Percentiles rank a stretch among this genome's conserved stretches.
These are phyloP conservation scores for Thunnus maccoyii DNA, from an alignment of 2,113 vertebrate species.

Conservation along the genomic window DNA sequence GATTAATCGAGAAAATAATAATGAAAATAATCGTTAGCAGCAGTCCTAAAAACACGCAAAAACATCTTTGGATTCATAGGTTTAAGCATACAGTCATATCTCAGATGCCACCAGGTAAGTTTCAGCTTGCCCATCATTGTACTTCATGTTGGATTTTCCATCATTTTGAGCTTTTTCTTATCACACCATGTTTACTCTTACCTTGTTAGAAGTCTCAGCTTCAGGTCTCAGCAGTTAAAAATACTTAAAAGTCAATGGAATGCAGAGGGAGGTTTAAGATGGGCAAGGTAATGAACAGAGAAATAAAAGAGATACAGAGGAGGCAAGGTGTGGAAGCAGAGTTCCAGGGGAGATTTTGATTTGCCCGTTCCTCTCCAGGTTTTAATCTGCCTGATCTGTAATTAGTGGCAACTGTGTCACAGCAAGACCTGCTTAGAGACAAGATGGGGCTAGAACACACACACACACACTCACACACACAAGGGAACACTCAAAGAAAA, in stretches of 20 bases:
- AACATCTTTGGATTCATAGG: not conserved
- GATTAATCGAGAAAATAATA: too few relatives aligned
- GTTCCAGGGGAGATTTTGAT: slow-evolving; percentile 70
- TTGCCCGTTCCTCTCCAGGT: slow-evolving; percentile 58
- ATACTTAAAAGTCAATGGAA: slow-evolving; percentile 12
- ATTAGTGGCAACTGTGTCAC: slow-evolving; percentile 65
- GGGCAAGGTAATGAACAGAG: slow-evolving; percentile 8
- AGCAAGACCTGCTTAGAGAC: slow-evolving; percentile 49
- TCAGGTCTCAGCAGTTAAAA: not conserved
- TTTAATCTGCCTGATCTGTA: slow-evolving; percentile 75
- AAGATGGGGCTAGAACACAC: slow-evolving; percentile 1
- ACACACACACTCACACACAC: slow-evolving; percentile 5
- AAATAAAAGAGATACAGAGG: slow-evolving; percentile 13
- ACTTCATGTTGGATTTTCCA: not conserved
- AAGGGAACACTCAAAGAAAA: not conserved
- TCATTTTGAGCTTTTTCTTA: slow-evolving; percentile 2
- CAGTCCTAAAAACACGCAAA: not conserved
- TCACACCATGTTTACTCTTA: not conserved
- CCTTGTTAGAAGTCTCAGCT: not conserved
- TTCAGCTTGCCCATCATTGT: not conserved
- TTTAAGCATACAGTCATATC: not conserved
- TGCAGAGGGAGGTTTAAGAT: slow-evolving; percentile 14
- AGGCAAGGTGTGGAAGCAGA: slow-evolving; percentile 10
- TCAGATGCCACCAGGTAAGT: slow-evolving; percentile 4
- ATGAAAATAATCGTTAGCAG: too few relatives aligned